Conservation (phyloP, 2,797 vertebrate genomes). For the Catamblyrhynchus diadema region DNA sequence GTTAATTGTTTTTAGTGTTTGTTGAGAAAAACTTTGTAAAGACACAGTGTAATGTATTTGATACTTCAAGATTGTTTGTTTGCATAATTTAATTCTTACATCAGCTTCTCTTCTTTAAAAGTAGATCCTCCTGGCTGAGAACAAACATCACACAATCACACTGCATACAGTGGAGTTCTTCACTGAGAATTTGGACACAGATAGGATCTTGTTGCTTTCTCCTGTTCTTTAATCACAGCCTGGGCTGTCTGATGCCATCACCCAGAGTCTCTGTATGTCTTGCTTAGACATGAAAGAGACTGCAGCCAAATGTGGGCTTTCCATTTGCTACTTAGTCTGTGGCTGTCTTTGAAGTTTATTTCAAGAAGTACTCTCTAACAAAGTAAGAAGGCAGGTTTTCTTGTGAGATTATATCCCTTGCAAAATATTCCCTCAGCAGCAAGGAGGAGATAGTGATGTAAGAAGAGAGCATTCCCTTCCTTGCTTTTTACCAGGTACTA, state of each 20-base stretch:
- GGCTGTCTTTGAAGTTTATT: conserved; percentile 48
- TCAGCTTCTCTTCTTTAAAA: conserved; percentile 31
- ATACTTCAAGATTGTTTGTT: neutral
- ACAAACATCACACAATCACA: neutral
- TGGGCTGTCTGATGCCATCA: conserved; percentile 30
- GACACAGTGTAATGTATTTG: neutral
- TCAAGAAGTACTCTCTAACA: conserved; percentile 29
- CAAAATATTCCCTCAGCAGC: conserved; percentile 21
- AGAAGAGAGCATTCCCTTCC: conserved; percentile 27
- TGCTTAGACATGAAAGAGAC: conserved; percentile 45
- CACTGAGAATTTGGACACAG: conserved; percentile 28
- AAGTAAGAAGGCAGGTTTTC: conserved; percentile 30
- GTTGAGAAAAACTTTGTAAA: neutral
- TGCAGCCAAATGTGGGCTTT: conserved; percentile 40
- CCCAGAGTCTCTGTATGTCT: neutral
- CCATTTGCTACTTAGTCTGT: conserved; percentile 36
- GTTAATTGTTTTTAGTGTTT: neutral
- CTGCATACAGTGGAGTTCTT: conserved; percentile 11
- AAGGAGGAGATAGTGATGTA: conserved; percentile 26
- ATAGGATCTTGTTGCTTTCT: conserved; percentile 41
- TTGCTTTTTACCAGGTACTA: conserved; percentile 36
- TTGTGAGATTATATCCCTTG: conserved; percentile 42
- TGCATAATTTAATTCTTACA: conserved; percentile 40
- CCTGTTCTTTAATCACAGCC: conserved; percentile 45
- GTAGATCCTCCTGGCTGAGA: conserved; percentile 9